Conservation (phyloP, 2,797 vertebrate species). For the Pantherophis vulpinus region DNA sequence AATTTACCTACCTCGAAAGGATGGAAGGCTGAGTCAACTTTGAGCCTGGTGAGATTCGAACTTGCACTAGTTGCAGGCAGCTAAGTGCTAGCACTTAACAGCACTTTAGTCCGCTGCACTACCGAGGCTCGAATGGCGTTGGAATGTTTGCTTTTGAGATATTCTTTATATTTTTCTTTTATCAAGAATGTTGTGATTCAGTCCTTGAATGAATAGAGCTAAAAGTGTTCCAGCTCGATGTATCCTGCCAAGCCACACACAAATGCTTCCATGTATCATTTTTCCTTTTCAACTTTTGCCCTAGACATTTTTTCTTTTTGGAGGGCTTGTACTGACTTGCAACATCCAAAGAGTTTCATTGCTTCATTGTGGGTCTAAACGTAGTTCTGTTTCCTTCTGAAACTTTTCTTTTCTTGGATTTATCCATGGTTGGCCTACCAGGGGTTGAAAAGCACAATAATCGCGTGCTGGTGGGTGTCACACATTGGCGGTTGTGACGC, state of each 20-base stretch:
- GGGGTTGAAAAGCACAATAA: too few relatives aligned
- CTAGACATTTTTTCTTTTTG: neutral
- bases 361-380: slow-evolving; percentile 45
- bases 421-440: too few relatives aligned
- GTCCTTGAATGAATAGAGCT: neutral
- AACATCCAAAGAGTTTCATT: slow-evolving; percentile 34
- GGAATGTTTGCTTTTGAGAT: neutral
- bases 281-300: neutral
- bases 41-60: too few relatives aligned
- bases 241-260: neutral
- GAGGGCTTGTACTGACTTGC: neutral
- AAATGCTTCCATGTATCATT: neutral
- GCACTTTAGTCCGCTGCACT: too few relatives aligned
- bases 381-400: too few relatives aligned
- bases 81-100: too few relatives aligned
- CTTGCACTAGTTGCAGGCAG: too few relatives aligned
- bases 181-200: neutral
- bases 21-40: too few relatives aligned
- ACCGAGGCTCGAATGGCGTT: neutral
- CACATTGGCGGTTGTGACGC: too few relatives aligned
- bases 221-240: neutral
- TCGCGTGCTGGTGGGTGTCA: too few relatives aligned
- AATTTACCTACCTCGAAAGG: too few relatives aligned
- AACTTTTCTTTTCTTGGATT: too few relatives aligned
- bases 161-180: neutral